Evolutionary conservation across 2,113 vertebrate genomes (phyloP).

Genomic region (Larimichthys polyactis): DNA sequence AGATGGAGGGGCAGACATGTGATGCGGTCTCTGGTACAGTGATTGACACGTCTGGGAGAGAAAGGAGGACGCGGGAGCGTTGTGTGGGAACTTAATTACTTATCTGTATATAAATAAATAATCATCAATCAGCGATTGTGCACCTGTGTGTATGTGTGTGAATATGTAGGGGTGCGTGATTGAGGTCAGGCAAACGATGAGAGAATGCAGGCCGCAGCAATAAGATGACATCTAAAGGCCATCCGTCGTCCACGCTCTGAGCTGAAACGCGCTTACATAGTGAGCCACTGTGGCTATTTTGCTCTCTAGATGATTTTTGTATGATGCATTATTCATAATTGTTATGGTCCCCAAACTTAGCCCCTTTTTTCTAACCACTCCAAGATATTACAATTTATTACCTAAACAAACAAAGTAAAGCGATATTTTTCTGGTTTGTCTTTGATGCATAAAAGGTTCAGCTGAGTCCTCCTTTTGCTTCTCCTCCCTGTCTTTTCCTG

Average conservation of each 20-base stretch:
- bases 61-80: conserved; percentile 20
- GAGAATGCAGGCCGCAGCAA: not conserved
- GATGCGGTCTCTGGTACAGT: not conserved
- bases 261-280: conserved; percentile 1
- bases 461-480: conserved; percentile 6
- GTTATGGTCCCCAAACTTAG: conserved; percentile 17
- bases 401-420: conserved; percentile 43
- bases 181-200: not conserved
- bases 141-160: conserved; percentile 1
- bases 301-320: conserved; percentile 27
- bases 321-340: conserved; percentile 35
- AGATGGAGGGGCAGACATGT: conserved; percentile 41
- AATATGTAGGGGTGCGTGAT: conserved; percentile 1
- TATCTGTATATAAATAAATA: conserved; percentile 24
- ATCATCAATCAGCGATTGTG: not conserved
- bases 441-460: conserved; percentile 47
- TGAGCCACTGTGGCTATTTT: conserved; percentile 7
- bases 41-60: conserved; percentile 30
- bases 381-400: conserved; percentile 37
- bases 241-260: not conserved
- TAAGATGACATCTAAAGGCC: not conserved
- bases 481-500: conserved; percentile 21
- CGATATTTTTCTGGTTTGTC: conserved; percentile 26
- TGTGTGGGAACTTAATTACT: conserved; percentile 2
- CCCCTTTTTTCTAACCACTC: conserved; percentile 6